Evolutionary conservation across 2,797 vertebrate species (phyloP), one percentile per base, ranked within the genome.

Genomic region (Malacoraja senta): DNA sequence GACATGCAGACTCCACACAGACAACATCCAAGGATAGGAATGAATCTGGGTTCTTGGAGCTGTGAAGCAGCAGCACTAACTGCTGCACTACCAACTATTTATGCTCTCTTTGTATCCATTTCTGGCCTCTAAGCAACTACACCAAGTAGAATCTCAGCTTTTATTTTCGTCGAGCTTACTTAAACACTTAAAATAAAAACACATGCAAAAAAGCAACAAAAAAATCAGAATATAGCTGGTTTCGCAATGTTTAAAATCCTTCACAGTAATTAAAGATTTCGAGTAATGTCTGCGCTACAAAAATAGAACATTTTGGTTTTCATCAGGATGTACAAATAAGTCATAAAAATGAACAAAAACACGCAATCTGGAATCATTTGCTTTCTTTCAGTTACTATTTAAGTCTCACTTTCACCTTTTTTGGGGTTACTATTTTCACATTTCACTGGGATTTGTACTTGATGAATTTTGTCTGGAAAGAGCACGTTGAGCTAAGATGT

Each of bases 161-260:
- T 13, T 53, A 74, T 91, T 72, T 44, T 44, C 8, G 44, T 10
- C n/a, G 83, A 91, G 32, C 24, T 65, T 44, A 44, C 38, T 38
- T 91, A 24, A 91, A 44, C 15, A 35, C 19, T 38, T 74, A 71
- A 91, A 74, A 91, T 74, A 91, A 38, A 72, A 86, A 32, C 53
- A 84, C 26, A 61, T 29, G 58, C 80, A 83, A 83, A 84, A 84
- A 84, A 61, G 26, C 53, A n/a, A 26, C 29, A 90, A 72, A 91
- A 32, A 15, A 88, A 68, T 68, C 65, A 68, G 17, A 88, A n/a
- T 65, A 88, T 68, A 68, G 65, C 35, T 88, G 58, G 29, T 88
- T 63, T 9, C 58, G 65, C 83, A 83, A 83, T 24, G 26, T 61
- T 13, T 32, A 65, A 38, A 71, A 15, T 58, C n/a, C 19, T 68